Conservation (phyloP, 2,888 invertebrate genomes). For the Volucella inflata region DNA sequence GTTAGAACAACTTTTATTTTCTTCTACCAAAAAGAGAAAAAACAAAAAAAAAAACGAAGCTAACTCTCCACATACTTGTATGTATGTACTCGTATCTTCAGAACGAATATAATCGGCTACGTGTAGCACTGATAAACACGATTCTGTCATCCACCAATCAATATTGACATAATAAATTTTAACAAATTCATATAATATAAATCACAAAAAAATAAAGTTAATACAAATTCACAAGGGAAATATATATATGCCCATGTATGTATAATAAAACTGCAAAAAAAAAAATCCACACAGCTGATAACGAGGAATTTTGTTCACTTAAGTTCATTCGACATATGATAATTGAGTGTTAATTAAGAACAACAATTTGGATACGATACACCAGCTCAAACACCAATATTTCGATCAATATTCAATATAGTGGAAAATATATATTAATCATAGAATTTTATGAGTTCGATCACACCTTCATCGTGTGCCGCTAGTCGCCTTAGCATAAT, state of each 20-base stretch:
- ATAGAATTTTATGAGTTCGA: neutral
- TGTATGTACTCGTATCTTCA: neutral
- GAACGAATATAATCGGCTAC: conserved; percentile 13
- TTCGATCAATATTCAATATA: conserved; percentile 4
- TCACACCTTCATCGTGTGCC: neutral
- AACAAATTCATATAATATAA: conserved; percentile 34
- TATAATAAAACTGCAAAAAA: neutral
- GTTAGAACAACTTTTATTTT: neutral
- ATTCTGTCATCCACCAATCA: conserved; percentile 25
- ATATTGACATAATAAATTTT: conserved; percentile 55
- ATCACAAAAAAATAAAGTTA: conserved; percentile 8
- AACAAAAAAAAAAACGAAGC: neutral
- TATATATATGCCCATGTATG: neutral
- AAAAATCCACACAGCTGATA: conserved; percentile 30
- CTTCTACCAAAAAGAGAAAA: conserved; percentile 9
- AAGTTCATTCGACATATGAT: conserved; percentile 29
- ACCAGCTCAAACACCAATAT: conserved; percentile 17
- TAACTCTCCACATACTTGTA: neutral
- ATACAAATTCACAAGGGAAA: neutral
- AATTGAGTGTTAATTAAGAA: conserved; percentile 53
- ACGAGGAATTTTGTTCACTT: conserved; percentile 24
- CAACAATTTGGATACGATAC: conserved; percentile 2
- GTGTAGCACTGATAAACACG: conserved; percentile 43
- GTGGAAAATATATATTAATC: neutral
- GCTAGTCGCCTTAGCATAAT: conserved; percentile 1